Evolutionary conservation across 2,888 invertebrate genomes (phyloP), one percentile per base, ranked within the genome.

Genomic region (Lycocerus yunnanus): DNA sequence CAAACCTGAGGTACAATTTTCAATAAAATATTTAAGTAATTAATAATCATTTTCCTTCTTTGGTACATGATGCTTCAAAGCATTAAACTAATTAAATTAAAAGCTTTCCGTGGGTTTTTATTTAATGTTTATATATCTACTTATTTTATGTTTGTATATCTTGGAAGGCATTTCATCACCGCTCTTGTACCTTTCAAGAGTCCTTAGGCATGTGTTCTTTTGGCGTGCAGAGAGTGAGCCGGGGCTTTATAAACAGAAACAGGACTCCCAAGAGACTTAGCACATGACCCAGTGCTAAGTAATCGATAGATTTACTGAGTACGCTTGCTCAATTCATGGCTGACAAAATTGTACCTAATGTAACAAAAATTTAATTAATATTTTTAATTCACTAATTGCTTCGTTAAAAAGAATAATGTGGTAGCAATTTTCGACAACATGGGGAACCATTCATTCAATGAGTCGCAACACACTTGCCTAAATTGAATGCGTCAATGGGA

Each of bases 401-500:
- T 15, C 15, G 16, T 63, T 8, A 58, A 13, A 15, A 61, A n/a
- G 27, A 60, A 69, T 60, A 68, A 63, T 43, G 58, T 59, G 43
- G n/a, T 65, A 63, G 70, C 68, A 65, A 73, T 75, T 70, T 73
- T 43, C 16, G 43, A 27, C 20, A 65, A 72, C 43, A n/a, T 18
- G 14, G 69, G 60, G 71, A 68, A 24, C 69, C 65, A 68, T 73
- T 73, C 72, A 69, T 73, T 75, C 70, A 63, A 71, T 15, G 66
- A 43, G 18, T 73, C 75, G 9, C 60, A 66, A 60, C 72, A 82
- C 82, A 84, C 83, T 83, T 81, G 82, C 79, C 81, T 79, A 83
- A 83, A 84, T 84, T 83, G 84, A 84, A 84, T 82, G 83, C 82
- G 84, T 84, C 83, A 84, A 84, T 84, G 81, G 84, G 82, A 82